Percentiles rank a stretch among this genome's conserved stretches.
phyloP scores from a whole-genome alignment of 2,888 invertebrate genomes.

The Elysia crispata region DNA sequence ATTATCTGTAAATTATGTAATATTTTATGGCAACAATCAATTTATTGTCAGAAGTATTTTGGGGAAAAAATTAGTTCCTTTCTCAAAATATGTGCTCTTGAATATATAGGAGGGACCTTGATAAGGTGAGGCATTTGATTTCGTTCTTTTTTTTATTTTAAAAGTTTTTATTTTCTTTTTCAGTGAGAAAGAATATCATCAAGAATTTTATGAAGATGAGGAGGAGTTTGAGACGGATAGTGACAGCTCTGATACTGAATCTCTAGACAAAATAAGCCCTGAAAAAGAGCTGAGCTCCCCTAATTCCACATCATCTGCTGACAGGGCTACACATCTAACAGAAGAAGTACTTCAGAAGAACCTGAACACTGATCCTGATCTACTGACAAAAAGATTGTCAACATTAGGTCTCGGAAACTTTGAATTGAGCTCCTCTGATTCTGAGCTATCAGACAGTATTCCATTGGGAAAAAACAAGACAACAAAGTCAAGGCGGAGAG shows the following conservation, averaged over 20 bases:
- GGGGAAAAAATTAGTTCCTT: no score
- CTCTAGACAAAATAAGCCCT: constrained; percentile 10
- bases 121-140: neutral
- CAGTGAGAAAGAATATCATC: constrained; percentile 38
- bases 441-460: constrained; percentile 28
- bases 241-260: neutral
- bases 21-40: no score
- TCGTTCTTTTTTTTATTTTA: neutral
- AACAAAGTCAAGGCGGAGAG: neutral
- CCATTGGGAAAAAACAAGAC: neutral
- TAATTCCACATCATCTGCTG: neutral
- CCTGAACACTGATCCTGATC: constrained; percentile 24
- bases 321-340: neutral
- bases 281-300: neutral
- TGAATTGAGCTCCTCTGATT: constrained; percentile 47
- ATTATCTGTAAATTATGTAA: no score
- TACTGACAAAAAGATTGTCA: constrained; percentile 37
- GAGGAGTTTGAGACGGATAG: constrained; percentile 12
- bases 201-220: constrained; percentile 32
- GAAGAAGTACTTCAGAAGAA: constrained; percentile 16
- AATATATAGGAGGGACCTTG: no score
- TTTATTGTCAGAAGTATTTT: no score
- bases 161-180: neutral
- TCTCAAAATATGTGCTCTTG: no score
- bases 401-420: constrained; percentile 39